These are phyloP conservation scores for Semicossyphus pulcher DNA, from an alignment of 2,113 vertebrate genomes.

Conservation along the genomic window DNA sequence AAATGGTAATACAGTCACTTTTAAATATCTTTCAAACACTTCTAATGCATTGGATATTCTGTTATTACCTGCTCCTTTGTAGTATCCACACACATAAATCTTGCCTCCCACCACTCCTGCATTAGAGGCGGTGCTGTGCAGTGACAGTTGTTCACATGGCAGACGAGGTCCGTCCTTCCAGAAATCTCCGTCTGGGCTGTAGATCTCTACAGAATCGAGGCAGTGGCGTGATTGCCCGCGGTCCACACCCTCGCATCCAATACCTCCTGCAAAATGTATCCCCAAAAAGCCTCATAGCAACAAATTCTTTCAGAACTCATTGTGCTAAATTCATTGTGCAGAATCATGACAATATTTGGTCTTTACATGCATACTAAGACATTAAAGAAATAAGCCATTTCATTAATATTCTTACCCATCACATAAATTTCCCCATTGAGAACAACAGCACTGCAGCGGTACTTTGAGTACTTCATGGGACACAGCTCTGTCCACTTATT, in stretches of 20 bases:
- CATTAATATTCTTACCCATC: slow-evolving; percentile 86
- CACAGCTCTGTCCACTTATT: slow-evolving; percentile 90
- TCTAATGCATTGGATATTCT: not conserved
- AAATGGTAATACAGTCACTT: not conserved
- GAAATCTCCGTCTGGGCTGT: slow-evolving; percentile 91
- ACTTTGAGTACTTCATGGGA: slow-evolving; percentile 94
- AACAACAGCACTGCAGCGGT: slow-evolving; percentile 91
- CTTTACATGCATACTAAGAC: not conserved
- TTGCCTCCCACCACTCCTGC: slow-evolving; percentile 92
- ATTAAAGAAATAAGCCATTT: not conserved
- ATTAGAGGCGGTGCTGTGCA: slow-evolving; percentile 87
- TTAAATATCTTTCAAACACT: not conserved
- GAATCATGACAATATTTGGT: not conserved
- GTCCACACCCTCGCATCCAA: slow-evolving; percentile 92
- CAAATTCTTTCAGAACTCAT: not conserved
- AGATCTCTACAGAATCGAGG: slow-evolving; percentile 93
- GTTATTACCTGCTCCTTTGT: slow-evolving; percentile 91
- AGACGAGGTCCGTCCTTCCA: slow-evolving; percentile 93
- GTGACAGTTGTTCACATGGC: slow-evolving; percentile 89
- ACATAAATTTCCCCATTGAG: slow-evolving; percentile 93
- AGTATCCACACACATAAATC: slow-evolving; percentile 95
- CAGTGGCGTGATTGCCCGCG: slow-evolving; percentile 93
- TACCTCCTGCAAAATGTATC: slow-evolving; percentile 87
- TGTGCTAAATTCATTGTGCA: not conserved
- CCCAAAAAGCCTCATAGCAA: not conserved